phyloP scores from a whole-genome alignment of 2,888 invertebrate genomes.

The Calliopum simillimum region DNA sequence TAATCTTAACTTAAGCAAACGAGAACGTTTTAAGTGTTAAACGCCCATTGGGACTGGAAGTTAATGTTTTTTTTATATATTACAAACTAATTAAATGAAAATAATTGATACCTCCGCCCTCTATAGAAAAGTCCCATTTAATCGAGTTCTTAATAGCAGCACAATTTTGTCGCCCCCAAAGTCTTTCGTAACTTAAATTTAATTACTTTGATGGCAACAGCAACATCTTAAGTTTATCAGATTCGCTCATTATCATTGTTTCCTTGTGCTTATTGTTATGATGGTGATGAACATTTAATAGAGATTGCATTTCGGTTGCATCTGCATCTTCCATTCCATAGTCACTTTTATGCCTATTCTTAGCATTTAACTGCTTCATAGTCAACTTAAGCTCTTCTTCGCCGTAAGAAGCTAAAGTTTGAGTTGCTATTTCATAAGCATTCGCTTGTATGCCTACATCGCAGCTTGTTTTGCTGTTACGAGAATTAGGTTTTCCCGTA shows the following conservation, averaged over 20 bases:
- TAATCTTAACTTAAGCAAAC: no score
- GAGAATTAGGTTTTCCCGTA: slow-evolving; percentile 67
- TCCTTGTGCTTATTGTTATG: slow-evolving; percentile 50
- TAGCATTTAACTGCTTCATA: slow-evolving; percentile 59
- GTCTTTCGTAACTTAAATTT: slow-evolving; percentile 30
- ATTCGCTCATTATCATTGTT: slow-evolving; percentile 64
- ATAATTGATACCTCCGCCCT: no score
- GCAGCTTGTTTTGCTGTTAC: slow-evolving; percentile 70
- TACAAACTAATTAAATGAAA: no score
- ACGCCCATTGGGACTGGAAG: no score
- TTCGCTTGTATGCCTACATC: slow-evolving; percentile 73
- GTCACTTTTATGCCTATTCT: slow-evolving; percentile 55
- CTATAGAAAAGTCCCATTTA: no score
- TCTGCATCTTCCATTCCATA: slow-evolving; percentile 46
- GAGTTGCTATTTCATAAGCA: slow-evolving; percentile 70
- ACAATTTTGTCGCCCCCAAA: not conserved
- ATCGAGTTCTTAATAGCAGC: no score
- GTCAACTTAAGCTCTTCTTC: slow-evolving; percentile 58
- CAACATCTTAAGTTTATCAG: slow-evolving; percentile 67
- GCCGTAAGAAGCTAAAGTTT: slow-evolving; percentile 59
- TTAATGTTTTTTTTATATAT: no score
- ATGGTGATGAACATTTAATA: slow-evolving; percentile 47
- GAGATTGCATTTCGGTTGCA: slow-evolving; percentile 60
- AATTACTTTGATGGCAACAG: slow-evolving; percentile 65
- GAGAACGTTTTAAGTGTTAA: no score